Evolutionary conservation across 2,797 vertebrate genomes (phyloP).

Genomic region (Artibeus jamaicensis): DNA sequence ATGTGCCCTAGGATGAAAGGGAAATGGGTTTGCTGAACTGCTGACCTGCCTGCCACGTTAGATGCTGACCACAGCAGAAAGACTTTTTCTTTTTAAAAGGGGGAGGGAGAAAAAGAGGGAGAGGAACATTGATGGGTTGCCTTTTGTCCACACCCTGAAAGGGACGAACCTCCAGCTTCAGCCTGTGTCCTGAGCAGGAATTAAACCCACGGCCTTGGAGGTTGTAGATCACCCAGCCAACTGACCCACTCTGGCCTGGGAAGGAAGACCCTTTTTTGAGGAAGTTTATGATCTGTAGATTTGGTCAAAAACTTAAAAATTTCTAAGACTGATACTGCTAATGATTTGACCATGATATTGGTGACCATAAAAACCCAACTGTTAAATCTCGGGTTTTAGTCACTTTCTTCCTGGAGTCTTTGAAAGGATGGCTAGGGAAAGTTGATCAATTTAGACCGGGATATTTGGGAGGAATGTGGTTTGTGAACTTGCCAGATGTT

Average conservation of each 20-base stretch:
- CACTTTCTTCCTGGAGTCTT: background rate
- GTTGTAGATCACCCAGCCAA: background rate
- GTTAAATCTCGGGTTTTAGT: background rate
- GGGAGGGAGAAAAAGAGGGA: no score
- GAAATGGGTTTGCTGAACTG: background rate
- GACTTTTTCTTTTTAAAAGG: background rate
- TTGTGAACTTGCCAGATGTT: constrained; percentile 4
- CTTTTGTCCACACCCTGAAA: rapidly evolving
- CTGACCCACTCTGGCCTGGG: no score
- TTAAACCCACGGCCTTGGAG: background rate
- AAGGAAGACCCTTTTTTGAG: background rate
- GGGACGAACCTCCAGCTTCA: background rate
- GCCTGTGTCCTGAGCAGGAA: background rate
- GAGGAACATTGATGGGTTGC: background rate
- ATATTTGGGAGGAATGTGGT: background rate
- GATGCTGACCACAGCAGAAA: background rate
- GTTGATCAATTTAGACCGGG: background rate
- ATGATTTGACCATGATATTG: background rate
- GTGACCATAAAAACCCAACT: background rate
- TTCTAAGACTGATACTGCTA: background rate
- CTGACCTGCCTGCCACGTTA: background rate
- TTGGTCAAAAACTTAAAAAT: background rate
- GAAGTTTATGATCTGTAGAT: background rate
- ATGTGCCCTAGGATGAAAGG: background rate
- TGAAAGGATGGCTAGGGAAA: background rate